Base-by-base conservation (phyloP, 2,797 vertebrate genomes). In the Parauchenoglanis punctatus region DNA sequence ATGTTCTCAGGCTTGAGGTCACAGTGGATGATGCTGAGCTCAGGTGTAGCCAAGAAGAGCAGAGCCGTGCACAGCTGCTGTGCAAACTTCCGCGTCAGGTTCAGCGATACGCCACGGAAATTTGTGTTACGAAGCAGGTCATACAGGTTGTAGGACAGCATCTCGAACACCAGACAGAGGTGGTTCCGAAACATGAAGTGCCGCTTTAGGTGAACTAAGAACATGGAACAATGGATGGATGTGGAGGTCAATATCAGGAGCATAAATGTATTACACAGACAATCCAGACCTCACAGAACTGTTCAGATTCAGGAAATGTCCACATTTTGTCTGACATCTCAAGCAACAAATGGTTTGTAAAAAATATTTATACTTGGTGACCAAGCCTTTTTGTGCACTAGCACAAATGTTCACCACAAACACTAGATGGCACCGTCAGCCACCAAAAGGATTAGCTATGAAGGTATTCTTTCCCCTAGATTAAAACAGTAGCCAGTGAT, bases 11-110 rank as follows among this genome's bases (percentile, higher is more conserved):
- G 99, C 95, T 99, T 99, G 94, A 99, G 97, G 97, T 99, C 99
- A 97, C 99, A 99, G 98, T 99, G 99, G 97, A 99, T 99, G 97
- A 99, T 99, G 95, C 98, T 99, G 95, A 99, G 98, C 94, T 99
- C 99, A 91, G 99, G 99, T 89, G 99, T 99, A 91, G 98, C 99
- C 93, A 99, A 96, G 95, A 99, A 99, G 92, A 99, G 98, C 95
- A 99, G 96, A 89, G 99, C 99, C 15, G 99, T 99, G 96, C 99
- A 99, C 97, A 99, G 97, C 94, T 99, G 99, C 93, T 99, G 99
- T 86, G 99, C 99, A 92, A 99, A 99, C 95, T 99, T 99, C 90
- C 99, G 96, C 82, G 99, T 99, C 91, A 99, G 97, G 94, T 99
- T 99, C 93, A 99, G 93, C 8, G 99, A 99, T 88, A 99, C 99